Percentiles rank a stretch among this genome's conserved stretches.
Conservation (phyloP, 2,888 invertebrate genomes). For the Tenthredo mesomela region DNA sequence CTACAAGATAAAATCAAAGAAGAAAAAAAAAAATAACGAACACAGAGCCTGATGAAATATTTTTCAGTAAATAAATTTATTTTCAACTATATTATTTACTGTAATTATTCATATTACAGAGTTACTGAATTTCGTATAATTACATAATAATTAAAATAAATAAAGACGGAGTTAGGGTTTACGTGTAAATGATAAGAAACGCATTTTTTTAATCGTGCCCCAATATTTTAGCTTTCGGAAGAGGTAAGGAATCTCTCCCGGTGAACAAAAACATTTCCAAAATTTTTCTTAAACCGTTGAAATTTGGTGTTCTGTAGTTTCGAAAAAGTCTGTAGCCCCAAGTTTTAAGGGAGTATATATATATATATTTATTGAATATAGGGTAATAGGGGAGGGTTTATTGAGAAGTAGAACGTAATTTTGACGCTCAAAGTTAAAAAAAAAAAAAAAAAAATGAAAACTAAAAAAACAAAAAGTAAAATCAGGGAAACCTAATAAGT, state of each 20-base stretch:
- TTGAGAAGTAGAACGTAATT: constrained; percentile 29
- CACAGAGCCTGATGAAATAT: background rate
- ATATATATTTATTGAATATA: too few relatives aligned
- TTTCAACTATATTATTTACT: background rate
- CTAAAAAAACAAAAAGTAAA: background rate
- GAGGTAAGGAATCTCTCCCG: constrained; percentile 77
- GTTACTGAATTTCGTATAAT: background rate
- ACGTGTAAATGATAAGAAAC: constrained; percentile 42
- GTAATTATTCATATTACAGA: background rate
- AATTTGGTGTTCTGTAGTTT: constrained; percentile 48
- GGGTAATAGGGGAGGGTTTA: constrained; percentile 43
- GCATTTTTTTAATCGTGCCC: constrained; percentile 59
- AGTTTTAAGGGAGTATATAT: constrained; percentile 27
- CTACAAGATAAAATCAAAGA: background rate
- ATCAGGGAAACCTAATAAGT: background rate
- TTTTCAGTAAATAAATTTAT: background rate
- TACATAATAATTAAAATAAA: constrained; percentile 10
- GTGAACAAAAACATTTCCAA: constrained; percentile 74
- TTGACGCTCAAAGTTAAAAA: background rate
- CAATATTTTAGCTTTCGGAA: constrained; percentile 78
- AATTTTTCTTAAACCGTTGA: constrained; percentile 57
- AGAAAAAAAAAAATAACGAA: background rate
- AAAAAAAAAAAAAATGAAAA: background rate
- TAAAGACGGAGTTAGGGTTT: constrained; percentile 22
- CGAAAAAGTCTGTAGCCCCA: constrained; percentile 39